phyloP scores from a whole-genome alignment of 2,888 invertebrate species.

The Hirtodrosophila confusa region DNA sequence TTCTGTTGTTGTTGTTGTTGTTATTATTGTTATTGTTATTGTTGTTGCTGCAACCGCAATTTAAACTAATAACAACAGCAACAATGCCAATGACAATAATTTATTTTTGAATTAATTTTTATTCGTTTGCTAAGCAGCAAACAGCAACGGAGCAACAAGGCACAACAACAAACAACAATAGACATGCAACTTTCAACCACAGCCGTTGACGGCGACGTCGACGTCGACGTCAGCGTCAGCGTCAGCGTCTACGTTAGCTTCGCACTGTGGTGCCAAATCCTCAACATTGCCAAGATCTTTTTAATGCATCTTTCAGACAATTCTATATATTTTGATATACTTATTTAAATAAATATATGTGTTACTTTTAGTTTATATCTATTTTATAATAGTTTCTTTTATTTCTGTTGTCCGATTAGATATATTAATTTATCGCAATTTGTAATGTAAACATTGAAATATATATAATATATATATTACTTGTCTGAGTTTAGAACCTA shows the following conservation, averaged over 20 bases:
- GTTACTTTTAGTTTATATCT: too few relatives aligned
- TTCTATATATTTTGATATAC: too few relatives aligned
- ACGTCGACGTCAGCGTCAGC: neutral
- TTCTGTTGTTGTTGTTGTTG: constrained; percentile 23
- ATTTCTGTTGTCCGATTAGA: too few relatives aligned
- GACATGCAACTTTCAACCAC: constrained; percentile 49
- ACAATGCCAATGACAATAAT: constrained; percentile 77
- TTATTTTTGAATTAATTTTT: constrained; percentile 79
- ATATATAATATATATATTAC: too few relatives aligned
- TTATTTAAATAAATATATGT: too few relatives aligned
- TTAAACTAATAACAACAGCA: constrained; percentile 72
- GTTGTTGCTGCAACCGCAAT: constrained; percentile 70
- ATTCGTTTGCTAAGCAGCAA: constrained; percentile 67
- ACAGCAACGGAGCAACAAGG: constrained; percentile 40
- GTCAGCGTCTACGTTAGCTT: neutral
- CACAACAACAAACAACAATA: constrained; percentile 36
- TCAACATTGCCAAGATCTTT: too few relatives aligned
- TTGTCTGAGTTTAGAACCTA: too few relatives aligned
- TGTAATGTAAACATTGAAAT: too few relatives aligned
- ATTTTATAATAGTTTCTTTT: too few relatives aligned
- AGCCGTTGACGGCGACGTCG: constrained; percentile 12
- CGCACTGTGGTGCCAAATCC: too few relatives aligned
- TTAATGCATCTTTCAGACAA: too few relatives aligned
- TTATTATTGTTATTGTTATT: constrained; percentile 8
- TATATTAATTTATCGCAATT: too few relatives aligned